These are phyloP conservation scores for Octopus sinensis DNA, from an alignment of 1,140 invertebrate genomes.

Conservation along the genomic window DNA sequence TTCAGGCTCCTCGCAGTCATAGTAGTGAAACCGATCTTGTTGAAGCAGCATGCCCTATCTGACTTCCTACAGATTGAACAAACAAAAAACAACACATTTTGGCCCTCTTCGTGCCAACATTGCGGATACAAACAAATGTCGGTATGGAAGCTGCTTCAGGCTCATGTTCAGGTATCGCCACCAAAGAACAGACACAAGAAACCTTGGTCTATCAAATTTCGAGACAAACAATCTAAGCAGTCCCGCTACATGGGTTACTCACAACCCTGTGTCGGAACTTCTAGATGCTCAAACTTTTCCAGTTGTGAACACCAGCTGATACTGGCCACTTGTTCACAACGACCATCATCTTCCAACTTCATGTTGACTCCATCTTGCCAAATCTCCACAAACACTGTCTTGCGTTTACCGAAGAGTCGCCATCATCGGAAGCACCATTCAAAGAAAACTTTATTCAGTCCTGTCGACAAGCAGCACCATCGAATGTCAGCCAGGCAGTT, in stretches of 20 bases:
- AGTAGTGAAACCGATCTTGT: too few relatives aligned
- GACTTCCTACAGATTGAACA: too few relatives aligned
- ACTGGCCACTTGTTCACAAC: background rate
- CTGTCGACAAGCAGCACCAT: background rate
- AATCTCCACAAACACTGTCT: background rate
- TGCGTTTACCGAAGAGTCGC: background rate
- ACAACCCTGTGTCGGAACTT: background rate
- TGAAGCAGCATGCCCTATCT: too few relatives aligned
- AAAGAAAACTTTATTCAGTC: background rate
- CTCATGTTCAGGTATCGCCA: background rate
- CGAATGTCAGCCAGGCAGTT: background rate
- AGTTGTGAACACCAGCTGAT: background rate
- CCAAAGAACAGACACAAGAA: slow-evolving; percentile 30
- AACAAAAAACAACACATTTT: background rate
- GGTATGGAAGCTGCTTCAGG: background rate
- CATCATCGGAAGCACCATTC: background rate
- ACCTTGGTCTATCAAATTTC: slow-evolving; percentile 43
- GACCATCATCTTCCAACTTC: background rate
- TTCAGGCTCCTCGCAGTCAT: too few relatives aligned
- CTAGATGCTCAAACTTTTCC: background rate
- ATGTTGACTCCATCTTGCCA: background rate
- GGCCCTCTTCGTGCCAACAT: background rate
- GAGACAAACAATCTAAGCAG: slow-evolving; percentile 26
- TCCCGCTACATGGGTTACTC: background rate
- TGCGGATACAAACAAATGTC: background rate